phyloP scores from a whole-genome alignment of 2,113 vertebrate genomes.

The Rhabdomys dilectus region DNA sequence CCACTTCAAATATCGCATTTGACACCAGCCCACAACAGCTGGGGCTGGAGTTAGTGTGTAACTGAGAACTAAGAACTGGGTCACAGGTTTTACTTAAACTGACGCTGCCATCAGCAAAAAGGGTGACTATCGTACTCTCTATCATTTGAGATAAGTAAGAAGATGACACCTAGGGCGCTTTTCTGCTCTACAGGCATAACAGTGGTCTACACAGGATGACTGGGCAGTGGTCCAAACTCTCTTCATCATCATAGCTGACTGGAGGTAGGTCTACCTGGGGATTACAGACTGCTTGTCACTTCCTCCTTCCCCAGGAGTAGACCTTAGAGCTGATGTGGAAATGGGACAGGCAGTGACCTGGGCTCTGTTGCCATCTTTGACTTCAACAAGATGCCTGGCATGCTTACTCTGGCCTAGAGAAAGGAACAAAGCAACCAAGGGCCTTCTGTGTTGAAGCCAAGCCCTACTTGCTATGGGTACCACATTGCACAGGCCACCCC shows the following conservation, averaged over 20 bases:
- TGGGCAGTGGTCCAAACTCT: slow-evolving; percentile 35
- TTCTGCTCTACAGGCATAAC: slow-evolving; percentile 29
- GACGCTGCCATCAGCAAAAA: not conserved
- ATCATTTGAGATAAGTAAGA: not conserved
- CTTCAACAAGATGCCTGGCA: slow-evolving; percentile 87
- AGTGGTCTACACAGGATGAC: slow-evolving; percentile 66
- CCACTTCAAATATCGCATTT: not conserved
- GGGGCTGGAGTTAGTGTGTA: not conserved
- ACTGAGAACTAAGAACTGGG: not conserved
- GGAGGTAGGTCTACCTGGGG: slow-evolving; percentile 87
- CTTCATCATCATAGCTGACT: slow-evolving; percentile 87
- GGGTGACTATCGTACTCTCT: fast-evolving
- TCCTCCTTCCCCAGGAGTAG: slow-evolving; percentile 92
- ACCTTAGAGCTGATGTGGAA: slow-evolving; percentile 91
- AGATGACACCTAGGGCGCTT: not conserved
- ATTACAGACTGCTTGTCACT: slow-evolving; percentile 89
- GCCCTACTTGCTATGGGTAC: not conserved
- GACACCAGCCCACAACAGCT: too few relatives aligned
- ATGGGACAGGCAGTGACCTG: slow-evolving; percentile 87
- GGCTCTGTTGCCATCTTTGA: slow-evolving; percentile 77
- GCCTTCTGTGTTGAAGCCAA: slow-evolving; percentile 87
- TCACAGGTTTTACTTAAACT: not conserved
- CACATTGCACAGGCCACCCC: fast-evolving
- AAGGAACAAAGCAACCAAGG: slow-evolving; percentile 86
- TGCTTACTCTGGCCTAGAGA: slow-evolving; percentile 90